Evolutionary conservation across 1,140 invertebrate genomes (phyloP), one percentile per base, ranked within the genome.

Genomic region (Anthonomus grandis): DNA sequence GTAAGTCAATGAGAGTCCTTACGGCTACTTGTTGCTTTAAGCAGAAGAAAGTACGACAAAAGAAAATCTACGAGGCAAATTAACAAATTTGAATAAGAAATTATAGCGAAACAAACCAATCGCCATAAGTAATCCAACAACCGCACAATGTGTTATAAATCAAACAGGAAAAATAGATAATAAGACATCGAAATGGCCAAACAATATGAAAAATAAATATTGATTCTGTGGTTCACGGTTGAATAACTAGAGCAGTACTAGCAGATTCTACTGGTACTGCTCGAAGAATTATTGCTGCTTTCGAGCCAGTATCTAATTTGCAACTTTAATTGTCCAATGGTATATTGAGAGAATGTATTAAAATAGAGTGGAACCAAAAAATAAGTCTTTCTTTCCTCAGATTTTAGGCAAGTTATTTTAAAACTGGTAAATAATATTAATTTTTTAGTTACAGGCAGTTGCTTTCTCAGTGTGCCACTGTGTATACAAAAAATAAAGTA

Each of bases 171-270:
- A 8, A 21, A 44, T 22, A 44, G 41, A 22, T 44, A 44, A 21
- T 21, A 44, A 44, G n/a, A n/a, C n/a, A n/a, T 22, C 4, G 13
- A 44, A 44, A 44, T 44, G 41, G 41, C 41, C 21, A 49, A 38
- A 52, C 38, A 52, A 52, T 34, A 41, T 25, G 5, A 52, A 41
- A 41, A 31, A 52, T 42, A 52, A 52, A 52, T 52, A 52, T 52
- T 52, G 49, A 52, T 41, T 52, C 49, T 49, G 47, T 27, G 41
- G 19, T 52, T 52, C 38, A 52, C 49, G 49, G 49, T 52, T 25
- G 49, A 52, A 42, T 52, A 52, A 52, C 37, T 52, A 34, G 49
- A 52, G 31, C 49, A 41, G 37, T 52, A 52, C 49, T 24, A 52
- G 31, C 49, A 41, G 49, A 52, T 23, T 52, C 49, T 52, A 41